These are phyloP conservation scores for Aphodius granarius DNA, from an alignment of 2,888 invertebrate species.

Conservation along the genomic window DNA sequence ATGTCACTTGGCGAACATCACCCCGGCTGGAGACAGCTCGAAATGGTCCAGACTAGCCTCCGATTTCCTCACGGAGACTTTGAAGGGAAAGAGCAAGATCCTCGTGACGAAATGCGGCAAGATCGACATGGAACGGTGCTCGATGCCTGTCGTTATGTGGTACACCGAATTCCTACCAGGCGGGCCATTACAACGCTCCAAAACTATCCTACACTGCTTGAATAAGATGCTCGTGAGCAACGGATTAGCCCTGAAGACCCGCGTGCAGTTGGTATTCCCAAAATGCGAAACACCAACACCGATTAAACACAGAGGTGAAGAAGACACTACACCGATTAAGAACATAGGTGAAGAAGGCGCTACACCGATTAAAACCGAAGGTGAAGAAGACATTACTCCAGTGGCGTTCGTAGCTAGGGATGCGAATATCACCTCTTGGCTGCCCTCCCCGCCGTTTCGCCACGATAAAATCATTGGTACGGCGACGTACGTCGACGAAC, in stretches of 20 bases:
- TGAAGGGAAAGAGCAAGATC: constrained; percentile 30
- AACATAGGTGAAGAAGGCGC: background rate
- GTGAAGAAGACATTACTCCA: background rate
- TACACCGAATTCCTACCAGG: constrained; percentile 62
- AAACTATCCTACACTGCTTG: constrained; percentile 65
- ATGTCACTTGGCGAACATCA: constrained; percentile 70
- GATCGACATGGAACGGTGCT: constrained; percentile 37
- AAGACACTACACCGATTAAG: background rate
- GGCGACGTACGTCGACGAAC: constrained; percentile 65
- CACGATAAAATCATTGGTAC: constrained; percentile 60
- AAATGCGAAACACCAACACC: background rate
- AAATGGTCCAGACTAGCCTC: constrained; percentile 66
- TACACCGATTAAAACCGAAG: background rate
- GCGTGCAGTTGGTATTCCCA: background rate
- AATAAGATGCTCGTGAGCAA: constrained; percentile 66
- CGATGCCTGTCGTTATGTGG: constrained; percentile 65
- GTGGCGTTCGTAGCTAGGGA: background rate
- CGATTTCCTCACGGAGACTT: constrained; percentile 55
- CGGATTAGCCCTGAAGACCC: constrained; percentile 52
- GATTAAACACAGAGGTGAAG: background rate
- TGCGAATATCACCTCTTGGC: constrained; percentile 59
- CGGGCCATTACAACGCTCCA: constrained; percentile 68
- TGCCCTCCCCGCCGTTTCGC: constrained; percentile 58
- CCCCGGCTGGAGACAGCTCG: constrained; percentile 65
- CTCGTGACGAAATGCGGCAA: constrained; percentile 32